Base-by-base conservation (phyloP, 2,797 vertebrate species). In the Gymnoscopelus braueri region DNA sequence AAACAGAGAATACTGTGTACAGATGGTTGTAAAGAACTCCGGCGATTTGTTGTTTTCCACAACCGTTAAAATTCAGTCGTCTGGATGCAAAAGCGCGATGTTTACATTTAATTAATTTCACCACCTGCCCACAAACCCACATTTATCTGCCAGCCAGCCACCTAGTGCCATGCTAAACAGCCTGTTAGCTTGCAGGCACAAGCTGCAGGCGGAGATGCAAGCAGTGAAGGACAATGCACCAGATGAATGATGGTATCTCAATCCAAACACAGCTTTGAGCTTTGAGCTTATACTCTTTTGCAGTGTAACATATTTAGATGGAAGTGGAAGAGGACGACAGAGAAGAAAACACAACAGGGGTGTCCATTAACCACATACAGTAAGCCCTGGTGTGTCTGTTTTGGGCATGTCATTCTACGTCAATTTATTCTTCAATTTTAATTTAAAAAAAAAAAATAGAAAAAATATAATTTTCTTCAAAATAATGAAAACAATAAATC, bases 91-190 rank as follows among this genome's bases (percentile, higher is more conserved):
- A 29, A 53, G 62, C 53, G 44, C 19, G 9, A 14, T 52, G 60
- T 63, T 59, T 49, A 71, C 61, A 47, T 59, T 72, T 53, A 12
- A 65, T 72, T 60, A 65, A 65, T 72, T 29, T 51, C 60, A 29
- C 63, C 63, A 72, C 57, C 62, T 71, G 69, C 49, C 49, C 47
- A 29, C 9, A 56, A 55, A 29, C 56, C 50, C 63, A 50, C 50
- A 23, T 54, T 19, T 54, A 7, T 39, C 63, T 58, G 63, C 39
- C 39, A 44, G 39, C 39, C 39, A 49, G n/a, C 15, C 24, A 11
- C 11, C 32, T 26, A 57, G 53, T 12, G 10, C 50, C 61, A 59
- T 51, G 69, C 50, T 59, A 63, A 63, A 65, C 55, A 64, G 29
- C 19, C 19, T 60, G 32, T 59, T 53, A 47, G 58, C 56, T 60